phyloP scores from a whole-genome alignment of 2,888 invertebrate species.

The Timema cristinae region DNA sequence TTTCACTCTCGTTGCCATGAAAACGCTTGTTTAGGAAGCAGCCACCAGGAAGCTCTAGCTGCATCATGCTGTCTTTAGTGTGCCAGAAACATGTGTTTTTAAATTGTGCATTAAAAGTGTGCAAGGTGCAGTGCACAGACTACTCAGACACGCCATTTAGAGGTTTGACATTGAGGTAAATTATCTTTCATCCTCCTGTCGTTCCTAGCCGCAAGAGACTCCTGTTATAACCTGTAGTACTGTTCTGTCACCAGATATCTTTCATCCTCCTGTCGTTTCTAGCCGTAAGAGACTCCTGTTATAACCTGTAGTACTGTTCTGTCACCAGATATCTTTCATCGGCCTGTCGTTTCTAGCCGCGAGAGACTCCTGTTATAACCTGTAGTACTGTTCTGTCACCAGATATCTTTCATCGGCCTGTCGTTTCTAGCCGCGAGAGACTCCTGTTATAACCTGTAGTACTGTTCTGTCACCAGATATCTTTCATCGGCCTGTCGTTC shows the following conservation, averaged over 20 bases:
- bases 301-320: too few species aligned
- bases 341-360: background rate
- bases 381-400: too few species aligned
- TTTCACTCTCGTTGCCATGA: too few species aligned
- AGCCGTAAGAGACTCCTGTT: constrained; percentile 61
- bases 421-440: background rate
- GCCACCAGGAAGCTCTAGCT: too few species aligned
- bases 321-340: background rate
- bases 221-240: constrained; percentile 40
- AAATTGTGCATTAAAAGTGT: too few species aligned
- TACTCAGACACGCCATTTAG: background rate
- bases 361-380: too few species aligned
- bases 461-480: constrained; percentile 48
- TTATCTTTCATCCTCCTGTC: background rate
- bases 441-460: constrained; percentile 40
- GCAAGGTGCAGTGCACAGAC: too few species aligned
- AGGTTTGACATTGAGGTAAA: background rate
- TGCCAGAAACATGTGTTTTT: too few species aligned
- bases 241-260: constrained; percentile 50
- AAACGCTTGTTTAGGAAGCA: too few species aligned
- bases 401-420: background rate
- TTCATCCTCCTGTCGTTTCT: constrained; percentile 59
- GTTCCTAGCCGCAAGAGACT: background rate
- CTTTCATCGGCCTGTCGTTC: constrained; percentile 58
- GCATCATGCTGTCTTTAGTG: too few species aligned